Base-by-base conservation (phyloP, 2,797 vertebrate genomes). In the Semotilus atromaculatus region DNA sequence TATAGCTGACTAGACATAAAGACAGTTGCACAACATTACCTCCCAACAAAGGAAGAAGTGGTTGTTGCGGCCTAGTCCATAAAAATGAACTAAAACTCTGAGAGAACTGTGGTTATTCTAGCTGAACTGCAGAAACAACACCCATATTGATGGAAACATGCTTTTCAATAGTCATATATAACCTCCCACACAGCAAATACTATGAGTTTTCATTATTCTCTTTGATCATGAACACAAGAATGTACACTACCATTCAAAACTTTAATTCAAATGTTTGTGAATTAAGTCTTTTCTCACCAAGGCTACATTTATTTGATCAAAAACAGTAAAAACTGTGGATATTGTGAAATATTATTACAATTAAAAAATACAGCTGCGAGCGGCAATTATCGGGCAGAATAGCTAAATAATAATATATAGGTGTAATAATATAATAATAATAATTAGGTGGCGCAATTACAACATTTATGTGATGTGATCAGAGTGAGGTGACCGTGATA, bases 1-100 rank as follows among this genome's bases (percentile, higher is more conserved):
- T 29, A 45, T 68, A 23, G 72, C 81, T 83, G 81, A 83, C 72
- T 75, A 83, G 71, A 83, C 81, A 75, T 45, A 48, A 14, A 82
- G 53, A 23, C 36, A 9, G 51, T 68, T 83, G 60, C 31, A 55
- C 21, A 82, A 40, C 23, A 66, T 74, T 26, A 83, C 14, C 9
- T 13, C 43, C 14, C 45, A 83, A 31, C 7, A 83, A 16, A 66
- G 10, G 40, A 21, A 76, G 60, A 40, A 83, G 34, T 76, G 71
- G 58, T 67, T 80, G 11, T 68, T 79, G 38, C 38, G 64, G 26
- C 10, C 3, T 45, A 64, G 29, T 79, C 11, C n/a, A 21, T 13
- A 64, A 45, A 64, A 64, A 18, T 14, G 10, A 43, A 45, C 34
- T 77, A 19, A 18, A 60, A 60, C 16, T 77, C 16, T 7, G 13